Evolutionary conservation across 2,113 vertebrate genomes (phyloP), one percentile per base, ranked within the genome.

Genomic region (Megaleporinus macrocephalus): DNA sequence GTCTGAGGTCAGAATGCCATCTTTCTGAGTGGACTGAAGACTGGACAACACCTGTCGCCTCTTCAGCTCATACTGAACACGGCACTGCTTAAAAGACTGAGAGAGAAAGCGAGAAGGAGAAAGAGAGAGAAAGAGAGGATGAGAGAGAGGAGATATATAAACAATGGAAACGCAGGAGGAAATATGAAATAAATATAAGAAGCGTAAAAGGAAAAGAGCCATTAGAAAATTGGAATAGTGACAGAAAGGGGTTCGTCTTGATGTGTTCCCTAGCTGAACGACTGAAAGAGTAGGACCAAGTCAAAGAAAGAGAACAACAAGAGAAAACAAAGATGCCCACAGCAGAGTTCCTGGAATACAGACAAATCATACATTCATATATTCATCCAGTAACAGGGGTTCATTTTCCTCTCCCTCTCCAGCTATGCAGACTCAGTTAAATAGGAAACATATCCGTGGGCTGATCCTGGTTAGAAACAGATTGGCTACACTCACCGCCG

Each of bases 1-100:
- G 83, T 99, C 97, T 89, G 97, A 96, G 0, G 97, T 96, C 75
- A 99, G 90, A 88, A 99, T 99, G 1, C 97, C 96, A 1, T 98
- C 96, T 89, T 94, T 95, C 63, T 96, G 91, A 74, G 95, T 26
- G 0, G 98, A 97, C 84, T 96, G 96, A 7, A 97, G 90, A 86
- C 94, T 90, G 13, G 92, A 88, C 78, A 98, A 96, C 16, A 96
- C 90, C 85, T 96, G 96, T 85, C 97, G 98, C 87, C 92, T 96
- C 93, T 97, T 97, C 53, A 95, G 89, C 82, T 99, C 97, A 84
- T 96, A 97, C 68, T 99, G 97, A 18, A 95, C 94, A 90, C 93
- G 93, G 91, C 95, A 97, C 88, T 93, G 95, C 88, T 97, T 99
- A 88, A 96, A 99, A 5, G 92, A 94, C 98, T 99, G 84, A 16